These are phyloP conservation scores for Popillia japonica DNA, from an alignment of 1,140 invertebrate species.

Conservation along the genomic window DNA sequence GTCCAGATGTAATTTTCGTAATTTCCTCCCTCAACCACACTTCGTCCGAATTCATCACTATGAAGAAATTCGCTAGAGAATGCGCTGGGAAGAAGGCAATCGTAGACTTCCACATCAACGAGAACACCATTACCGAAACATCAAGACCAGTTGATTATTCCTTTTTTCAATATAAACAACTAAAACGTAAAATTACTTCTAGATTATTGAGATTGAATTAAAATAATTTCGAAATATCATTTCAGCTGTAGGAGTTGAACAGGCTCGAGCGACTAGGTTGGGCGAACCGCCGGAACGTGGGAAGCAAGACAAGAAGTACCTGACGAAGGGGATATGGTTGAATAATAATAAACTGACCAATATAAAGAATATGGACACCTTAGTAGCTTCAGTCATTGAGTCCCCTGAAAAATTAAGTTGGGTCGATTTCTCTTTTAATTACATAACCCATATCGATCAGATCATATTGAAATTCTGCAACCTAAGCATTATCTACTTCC, in stretches of 20 bases:
- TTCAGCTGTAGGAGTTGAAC: slow-evolving; percentile 39
- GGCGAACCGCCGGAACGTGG: slow-evolving; percentile 59
- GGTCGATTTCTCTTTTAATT: slow-evolving; percentile 66
- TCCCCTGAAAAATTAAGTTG: slow-evolving; percentile 61
- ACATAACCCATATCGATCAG: slow-evolving; percentile 61
- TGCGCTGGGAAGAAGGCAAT: slow-evolving; percentile 34
- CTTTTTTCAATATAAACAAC: slow-evolving; percentile 37
- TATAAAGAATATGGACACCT: slow-evolving; percentile 57
- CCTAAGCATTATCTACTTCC: slow-evolving; percentile 62
- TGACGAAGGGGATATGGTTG: slow-evolving; percentile 65
- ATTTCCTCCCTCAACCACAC: too few relatives aligned
- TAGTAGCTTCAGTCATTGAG: slow-evolving; percentile 59
- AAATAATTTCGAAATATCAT: background rate
- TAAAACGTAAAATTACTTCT: slow-evolving; percentile 37
- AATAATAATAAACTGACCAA: slow-evolving; percentile 64
- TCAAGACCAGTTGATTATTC: slow-evolving; percentile 43
- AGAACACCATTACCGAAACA: slow-evolving; percentile 40
- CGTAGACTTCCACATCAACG: slow-evolving; percentile 43
- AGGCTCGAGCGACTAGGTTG: slow-evolving; percentile 54
- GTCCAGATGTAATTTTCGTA: too few relatives aligned
- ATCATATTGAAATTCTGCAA: slow-evolving; percentile 58
- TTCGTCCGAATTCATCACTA: background rate
- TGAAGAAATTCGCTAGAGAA: background rate
- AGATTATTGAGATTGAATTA: background rate
- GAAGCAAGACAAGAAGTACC: slow-evolving; percentile 56